phyloP scores from a whole-genome alignment of 1,140 invertebrate species.

The Homarus americanus region DNA sequence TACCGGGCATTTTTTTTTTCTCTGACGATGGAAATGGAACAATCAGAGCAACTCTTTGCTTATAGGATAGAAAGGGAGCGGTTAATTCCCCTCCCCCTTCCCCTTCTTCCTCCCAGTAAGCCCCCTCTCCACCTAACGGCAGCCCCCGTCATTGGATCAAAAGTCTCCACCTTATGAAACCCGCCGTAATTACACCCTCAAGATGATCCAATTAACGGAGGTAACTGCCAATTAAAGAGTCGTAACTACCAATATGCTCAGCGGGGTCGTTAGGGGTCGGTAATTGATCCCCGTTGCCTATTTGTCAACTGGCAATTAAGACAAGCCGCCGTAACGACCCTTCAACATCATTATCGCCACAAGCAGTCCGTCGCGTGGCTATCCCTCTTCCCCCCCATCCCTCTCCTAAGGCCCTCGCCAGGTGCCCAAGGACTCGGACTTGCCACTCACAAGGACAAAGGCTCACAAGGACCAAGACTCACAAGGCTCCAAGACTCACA shows the following conservation, averaged over 20 bases:
- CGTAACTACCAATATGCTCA: constrained; percentile 53
- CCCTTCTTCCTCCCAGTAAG: too few relatives aligned
- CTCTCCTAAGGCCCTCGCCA: not conserved
- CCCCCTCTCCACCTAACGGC: not conserved
- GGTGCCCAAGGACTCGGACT: too few relatives aligned
- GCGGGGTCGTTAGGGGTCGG: constrained; percentile 54
- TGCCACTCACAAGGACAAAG: not conserved
- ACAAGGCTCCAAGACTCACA: too few relatives aligned
- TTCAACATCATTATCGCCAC: constrained; percentile 29
- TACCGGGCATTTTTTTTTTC: not conserved
- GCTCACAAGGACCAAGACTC: too few relatives aligned
- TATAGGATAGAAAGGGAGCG: too few relatives aligned
- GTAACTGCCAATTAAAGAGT: constrained; percentile 61
- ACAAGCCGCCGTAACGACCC: constrained; percentile 49
- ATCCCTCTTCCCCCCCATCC: not conserved
- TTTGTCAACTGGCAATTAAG: constrained; percentile 69
- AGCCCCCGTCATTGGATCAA: not conserved
- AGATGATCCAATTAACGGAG: constrained; percentile 67
- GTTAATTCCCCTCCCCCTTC: too few relatives aligned
- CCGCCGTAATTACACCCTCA: constrained; percentile 39
- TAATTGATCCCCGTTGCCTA: constrained; percentile 62
- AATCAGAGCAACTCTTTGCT: not conserved
- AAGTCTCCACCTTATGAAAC: not conserved
- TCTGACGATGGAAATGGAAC: not conserved
- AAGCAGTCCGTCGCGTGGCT: constrained; percentile 12